These are phyloP conservation scores for Arenaria interpres DNA, from an alignment of 2,113 vertebrate species.

Conservation along the genomic window DNA sequence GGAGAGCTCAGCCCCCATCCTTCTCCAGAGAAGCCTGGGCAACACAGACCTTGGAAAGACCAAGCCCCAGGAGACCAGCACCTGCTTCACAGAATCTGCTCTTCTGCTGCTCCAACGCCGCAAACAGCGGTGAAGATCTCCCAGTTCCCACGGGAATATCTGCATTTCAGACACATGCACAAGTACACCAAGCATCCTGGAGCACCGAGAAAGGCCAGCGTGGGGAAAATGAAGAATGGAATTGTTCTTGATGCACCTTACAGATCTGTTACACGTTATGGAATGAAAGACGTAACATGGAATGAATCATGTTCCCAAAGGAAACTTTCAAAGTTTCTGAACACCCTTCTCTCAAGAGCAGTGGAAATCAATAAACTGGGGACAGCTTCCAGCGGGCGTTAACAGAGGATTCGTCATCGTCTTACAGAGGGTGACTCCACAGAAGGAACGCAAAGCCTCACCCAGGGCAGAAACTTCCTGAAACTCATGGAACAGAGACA, in stretches of 20 bases:
- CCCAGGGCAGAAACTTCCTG: background rate
- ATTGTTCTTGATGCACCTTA: background rate
- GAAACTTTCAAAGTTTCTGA: background rate
- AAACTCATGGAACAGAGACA: background rate
- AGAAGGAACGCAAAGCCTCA: background rate
- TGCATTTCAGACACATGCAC: background rate
- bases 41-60: background rate
- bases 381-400: background rate
- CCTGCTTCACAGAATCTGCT: background rate
- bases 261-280: accelerated
- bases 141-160: accelerated
- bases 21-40: background rate
- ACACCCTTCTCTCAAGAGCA: background rate
- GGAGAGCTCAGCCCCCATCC: background rate
- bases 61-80: background rate
- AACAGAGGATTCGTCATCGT: accelerated
- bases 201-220: background rate
- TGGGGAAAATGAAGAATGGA: background rate
- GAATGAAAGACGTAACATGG: background rate
- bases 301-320: background rate
- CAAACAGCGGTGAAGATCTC: background rate
- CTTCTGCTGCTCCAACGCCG: background rate
- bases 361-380: background rate
- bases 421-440: background rate
- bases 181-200: too few species aligned